Evolutionary conservation across 2,888 invertebrate genomes (phyloP), one percentile per base, ranked within the genome.

Genomic region (Drymonia ruficornis): DNA sequence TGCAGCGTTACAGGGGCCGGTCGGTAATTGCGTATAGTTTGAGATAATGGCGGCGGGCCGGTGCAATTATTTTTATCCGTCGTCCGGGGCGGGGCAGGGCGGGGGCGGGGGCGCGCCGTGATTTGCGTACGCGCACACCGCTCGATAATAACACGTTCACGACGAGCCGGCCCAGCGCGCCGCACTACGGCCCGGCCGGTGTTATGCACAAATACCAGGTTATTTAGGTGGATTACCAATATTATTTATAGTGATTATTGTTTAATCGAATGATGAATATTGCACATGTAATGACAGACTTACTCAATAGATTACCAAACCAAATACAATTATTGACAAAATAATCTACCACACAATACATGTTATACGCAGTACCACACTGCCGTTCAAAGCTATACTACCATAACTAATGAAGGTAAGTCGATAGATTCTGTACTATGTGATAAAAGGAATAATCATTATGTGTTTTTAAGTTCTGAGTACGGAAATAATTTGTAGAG

Each of bases 21-120:
- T 68, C 83, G 76, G 87, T 87, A 86, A 89, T 89, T 87, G 85
- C 83, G 82, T 87, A 83, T 84, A 86, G 87, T 87, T 82, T 72
- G 80, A 76, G 81, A 80, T 85, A 87, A 90, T 90, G 73, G 80
- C 80, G 62, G 81, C 72, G 79, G 80, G 76, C 75, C 78, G 76
- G 81, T 78, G 83, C 84, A 87, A 89, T 90, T 89, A 89, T 90
- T 86, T 78, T 79, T 78, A 83, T 84, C 83, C 76, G 75, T 61
- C 71, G 77, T 68, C 62, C 66, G 70, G 51, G 60, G 53, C 57
- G 61, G 52, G 62, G 61, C 67, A 67, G 64, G 64, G 52, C 63
- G 56, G 61, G 52, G 61, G 61, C 67, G 67, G 64, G 63, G 52
- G 70, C 53, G 47, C 50, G 62, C 74, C 76, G 82, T 80, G 84